Percentiles rank a stretch among this genome's conserved stretches.
Conservation (phyloP, 1,140 invertebrate genomes). For the Epicauta chinensis region DNA sequence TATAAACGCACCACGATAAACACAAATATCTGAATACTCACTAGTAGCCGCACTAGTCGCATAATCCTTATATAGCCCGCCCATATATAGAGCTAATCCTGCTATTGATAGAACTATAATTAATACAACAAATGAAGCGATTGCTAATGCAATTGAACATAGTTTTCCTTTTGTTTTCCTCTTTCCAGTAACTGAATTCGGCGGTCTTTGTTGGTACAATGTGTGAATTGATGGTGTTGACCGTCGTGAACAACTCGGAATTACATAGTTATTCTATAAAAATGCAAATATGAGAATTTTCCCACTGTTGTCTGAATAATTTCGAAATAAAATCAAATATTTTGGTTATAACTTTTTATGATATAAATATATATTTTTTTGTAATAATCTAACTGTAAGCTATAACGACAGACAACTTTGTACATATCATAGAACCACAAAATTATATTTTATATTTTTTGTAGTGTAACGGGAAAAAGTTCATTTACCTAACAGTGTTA, state of each 20-base stretch:
- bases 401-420: too few relatives aligned
- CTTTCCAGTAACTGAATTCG: slow-evolving; percentile 1
- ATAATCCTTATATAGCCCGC: slow-evolving; percentile 50
- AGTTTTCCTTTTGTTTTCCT: slow-evolving; percentile 44
- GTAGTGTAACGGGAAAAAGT: slow-evolving; percentile 14
- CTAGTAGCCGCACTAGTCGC: slow-evolving; percentile 35
- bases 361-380: too few relatives aligned
- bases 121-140: slow-evolving; percentile 61
- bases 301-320: background rate
- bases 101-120: slow-evolving; percentile 66
- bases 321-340: too few relatives aligned
- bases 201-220: slow-evolving; percentile 23
- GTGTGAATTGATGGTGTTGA: slow-evolving; percentile 26
- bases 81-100: slow-evolving; percentile 70
- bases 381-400: too few relatives aligned
- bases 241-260: slow-evolving; percentile 28
- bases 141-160: slow-evolving; percentile 60
- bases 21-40: slow-evolving; percentile 2
- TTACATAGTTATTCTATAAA: slow-evolving; percentile 34
- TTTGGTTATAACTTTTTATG: too few relatives aligned
- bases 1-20: too few relatives aligned
- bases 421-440: slow-evolving; percentile 4
- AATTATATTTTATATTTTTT: slow-evolving; percentile 9
- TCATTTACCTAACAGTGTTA: slow-evolving; percentile 11
- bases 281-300: background rate